Percentiles rank a stretch among this genome's conserved stretches.
Conservation (phyloP, 1,140 invertebrate species). For the Physella acuta region DNA sequence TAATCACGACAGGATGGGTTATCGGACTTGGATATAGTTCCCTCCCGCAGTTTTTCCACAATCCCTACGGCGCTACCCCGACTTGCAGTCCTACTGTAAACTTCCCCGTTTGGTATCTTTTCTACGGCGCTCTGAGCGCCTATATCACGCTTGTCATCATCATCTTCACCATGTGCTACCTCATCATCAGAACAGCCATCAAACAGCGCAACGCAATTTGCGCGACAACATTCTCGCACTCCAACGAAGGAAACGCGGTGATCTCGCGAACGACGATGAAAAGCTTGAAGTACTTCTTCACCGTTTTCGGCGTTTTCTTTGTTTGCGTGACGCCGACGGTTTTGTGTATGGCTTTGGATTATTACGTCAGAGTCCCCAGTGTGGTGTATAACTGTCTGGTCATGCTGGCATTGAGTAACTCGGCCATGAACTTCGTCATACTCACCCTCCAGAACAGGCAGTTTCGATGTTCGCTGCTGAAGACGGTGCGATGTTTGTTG, state of each 20-base stretch:
- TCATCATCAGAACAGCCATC: conserved; percentile 10
- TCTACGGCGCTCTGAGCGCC: neutral
- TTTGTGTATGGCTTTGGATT: neutral
- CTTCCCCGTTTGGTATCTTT: neutral
- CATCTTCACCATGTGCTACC: conserved; percentile 2
- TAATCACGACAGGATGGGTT: neutral
- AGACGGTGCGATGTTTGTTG: too few relatives aligned
- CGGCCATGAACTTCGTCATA: conserved; percentile 25
- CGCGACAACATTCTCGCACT: neutral
- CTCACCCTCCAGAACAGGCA: conserved; percentile 6
- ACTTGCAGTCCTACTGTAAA: neutral
- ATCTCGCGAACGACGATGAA: neutral
- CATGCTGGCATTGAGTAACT: conserved; percentile 13
- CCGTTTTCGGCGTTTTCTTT: conserved; percentile 23
- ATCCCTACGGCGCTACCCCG: neutral
- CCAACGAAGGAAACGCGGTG: neutral
- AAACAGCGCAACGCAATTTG: conserved; percentile 15
- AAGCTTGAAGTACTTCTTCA: conserved; percentile 21
- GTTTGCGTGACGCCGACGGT: conserved; percentile 9
- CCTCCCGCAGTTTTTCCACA: neutral
- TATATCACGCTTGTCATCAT: neutral
- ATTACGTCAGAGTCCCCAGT: neutral
- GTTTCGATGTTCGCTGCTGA: conserved; percentile 13
- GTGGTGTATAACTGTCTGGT: neutral
- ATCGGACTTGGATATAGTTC: neutral